phyloP scores from a whole-genome alignment of 2,888 invertebrate genomes.

The Amitus sp. region DNA sequence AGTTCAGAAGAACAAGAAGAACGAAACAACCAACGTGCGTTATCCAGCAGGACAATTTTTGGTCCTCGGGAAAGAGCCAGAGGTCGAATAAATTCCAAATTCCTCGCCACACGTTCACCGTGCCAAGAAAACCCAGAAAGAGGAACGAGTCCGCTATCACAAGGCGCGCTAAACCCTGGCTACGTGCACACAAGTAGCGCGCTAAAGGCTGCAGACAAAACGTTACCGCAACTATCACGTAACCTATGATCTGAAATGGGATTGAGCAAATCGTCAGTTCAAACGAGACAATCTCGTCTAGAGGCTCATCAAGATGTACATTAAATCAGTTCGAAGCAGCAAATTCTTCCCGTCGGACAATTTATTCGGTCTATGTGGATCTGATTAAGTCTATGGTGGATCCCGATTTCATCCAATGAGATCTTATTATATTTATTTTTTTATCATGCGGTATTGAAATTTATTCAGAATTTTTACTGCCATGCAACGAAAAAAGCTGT shows the following conservation, averaged over 20 bases:
- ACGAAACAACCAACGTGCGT: conserved; percentile 80
- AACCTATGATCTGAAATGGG: conserved; percentile 75
- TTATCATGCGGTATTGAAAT: too few relatives aligned
- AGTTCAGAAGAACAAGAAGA: conserved; percentile 81
- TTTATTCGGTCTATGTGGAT: too few relatives aligned
- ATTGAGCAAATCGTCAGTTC: neutral
- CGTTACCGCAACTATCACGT: conserved; percentile 76
- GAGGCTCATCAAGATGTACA: too few relatives aligned
- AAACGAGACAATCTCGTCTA: too few relatives aligned
- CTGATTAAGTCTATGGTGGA: too few relatives aligned
- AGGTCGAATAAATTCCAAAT: conserved; percentile 85
- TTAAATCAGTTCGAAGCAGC: too few relatives aligned
- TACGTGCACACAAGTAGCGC: conserved; percentile 75
- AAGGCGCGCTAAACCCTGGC: conserved; percentile 75
- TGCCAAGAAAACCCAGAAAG: conserved; percentile 80
- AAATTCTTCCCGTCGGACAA: too few relatives aligned
- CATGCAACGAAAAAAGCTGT: too few relatives aligned
- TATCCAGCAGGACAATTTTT: conserved; percentile 82
- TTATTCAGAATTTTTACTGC: too few relatives aligned
- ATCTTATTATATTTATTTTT: too few relatives aligned
- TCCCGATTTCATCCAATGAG: too few relatives aligned
- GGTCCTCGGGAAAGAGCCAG: conserved; percentile 77
- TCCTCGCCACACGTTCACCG: conserved; percentile 89
- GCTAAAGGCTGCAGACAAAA: conserved; percentile 81
- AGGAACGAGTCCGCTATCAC: conserved; percentile 81